Base-by-base conservation (phyloP, 2,888 invertebrate genomes). In the Mimachlamys varia region DNA sequence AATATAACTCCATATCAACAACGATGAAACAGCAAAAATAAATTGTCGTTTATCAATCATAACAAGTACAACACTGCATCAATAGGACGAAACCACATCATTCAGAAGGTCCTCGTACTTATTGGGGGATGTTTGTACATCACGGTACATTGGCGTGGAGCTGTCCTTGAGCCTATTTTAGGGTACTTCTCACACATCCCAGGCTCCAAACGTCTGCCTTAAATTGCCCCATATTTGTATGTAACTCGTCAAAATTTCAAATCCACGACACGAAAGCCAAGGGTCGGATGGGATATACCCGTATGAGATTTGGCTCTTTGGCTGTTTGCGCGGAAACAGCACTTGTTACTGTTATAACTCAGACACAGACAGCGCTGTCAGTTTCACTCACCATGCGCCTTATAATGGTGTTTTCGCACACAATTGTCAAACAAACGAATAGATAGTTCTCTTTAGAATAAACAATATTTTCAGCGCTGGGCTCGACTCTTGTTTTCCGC, bases 331-430 rank as follows among this genome's bases (percentile, higher is more conserved):
- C 76, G 76, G 76, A 76, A 76, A 76, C 76, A 76, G 10, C 76
- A 76, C 76, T 76, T 17, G 76, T 76, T 27, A 33, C 76, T 76
- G 27, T 12, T 27, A 76, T 33, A 76, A 7, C 76, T 33, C 76
- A 76, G 76, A 76, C 76, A 27, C 76, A 27, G 76, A 89, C 89
- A 89, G 87, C 87, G 87, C 49, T 89, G 76, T 89, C 87, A 89
- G 76, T 89, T 87, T 55, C 76, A 87, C 89, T 49, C 49, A 27
- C 49, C 38, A 38, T 90, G 88, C 44, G 55, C 90, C 37, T 44
- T 89, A 90, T 90, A 90, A 90, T 90, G 90, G 90, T 88, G 90
- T 90, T 90, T 90, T 90, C 90, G 88, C 90, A 89, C 89, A 44
- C 44, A 62, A 38, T 89, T 90, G 90, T 90, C 90, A 90, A 90